These are phyloP conservation scores for Hypanus sabinus DNA, from an alignment of 2,113 vertebrate species.

Conservation along the genomic window DNA sequence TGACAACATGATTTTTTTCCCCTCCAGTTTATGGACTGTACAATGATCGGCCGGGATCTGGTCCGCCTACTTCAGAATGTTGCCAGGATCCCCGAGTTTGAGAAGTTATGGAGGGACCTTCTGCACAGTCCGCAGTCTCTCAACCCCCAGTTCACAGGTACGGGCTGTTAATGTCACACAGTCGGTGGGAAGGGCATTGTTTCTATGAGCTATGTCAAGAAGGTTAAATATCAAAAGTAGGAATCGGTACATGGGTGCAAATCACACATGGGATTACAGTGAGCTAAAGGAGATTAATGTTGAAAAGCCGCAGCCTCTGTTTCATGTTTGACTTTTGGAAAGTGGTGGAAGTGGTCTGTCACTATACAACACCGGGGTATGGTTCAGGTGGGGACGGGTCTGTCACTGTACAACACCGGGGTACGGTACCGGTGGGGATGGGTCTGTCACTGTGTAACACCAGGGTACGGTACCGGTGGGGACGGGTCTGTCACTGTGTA, in stretches of 20 bases:
- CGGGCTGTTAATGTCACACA: background rate
- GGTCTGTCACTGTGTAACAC: too few relatives aligned
- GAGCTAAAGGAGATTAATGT: too few relatives aligned
- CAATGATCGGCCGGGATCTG: slow-evolving; percentile 88
- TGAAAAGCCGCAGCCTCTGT: too few relatives aligned
- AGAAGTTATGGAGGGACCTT: slow-evolving; percentile 87
- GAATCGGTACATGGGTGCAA: background rate
- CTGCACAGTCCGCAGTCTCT: slow-evolving; percentile 84
- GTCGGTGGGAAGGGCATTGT: background rate
- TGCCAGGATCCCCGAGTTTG: slow-evolving; percentile 87
- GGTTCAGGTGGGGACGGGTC: too few relatives aligned
- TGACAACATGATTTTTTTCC: background rate
- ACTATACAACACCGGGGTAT: too few relatives aligned
- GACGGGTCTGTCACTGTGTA: too few relatives aligned
- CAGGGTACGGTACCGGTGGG: too few relatives aligned
- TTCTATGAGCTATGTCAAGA: background rate
- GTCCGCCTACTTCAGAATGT: slow-evolving; percentile 89
- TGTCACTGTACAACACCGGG: too few relatives aligned
- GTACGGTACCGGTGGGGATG: too few relatives aligned
- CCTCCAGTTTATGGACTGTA: slow-evolving; percentile 81
- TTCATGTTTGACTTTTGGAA: too few relatives aligned
- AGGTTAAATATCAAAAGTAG: background rate
- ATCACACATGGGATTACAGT: too few relatives aligned
- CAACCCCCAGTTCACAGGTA: slow-evolving; percentile 87
- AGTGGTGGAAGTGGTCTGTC: too few relatives aligned